These are phyloP conservation scores for Anabacerthia variegaticeps DNA, from an alignment of 2,797 vertebrate species.

Conservation along the genomic window DNA sequence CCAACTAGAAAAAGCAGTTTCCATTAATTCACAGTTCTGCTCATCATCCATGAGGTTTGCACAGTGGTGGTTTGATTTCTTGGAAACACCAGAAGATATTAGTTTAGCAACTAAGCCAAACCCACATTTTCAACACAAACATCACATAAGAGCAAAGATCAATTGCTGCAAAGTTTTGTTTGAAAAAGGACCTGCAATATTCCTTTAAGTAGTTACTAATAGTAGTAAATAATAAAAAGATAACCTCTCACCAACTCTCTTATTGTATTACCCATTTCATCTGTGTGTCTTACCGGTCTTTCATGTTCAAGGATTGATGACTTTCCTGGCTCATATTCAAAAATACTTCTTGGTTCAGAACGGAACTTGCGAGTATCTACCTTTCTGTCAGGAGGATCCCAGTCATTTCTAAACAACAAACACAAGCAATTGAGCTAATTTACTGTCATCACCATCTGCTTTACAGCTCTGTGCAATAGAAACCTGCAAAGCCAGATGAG, in stretches of 20 bases:
- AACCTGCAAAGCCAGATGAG: background rate
- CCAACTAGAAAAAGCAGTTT: background rate
- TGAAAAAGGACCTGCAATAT: background rate
- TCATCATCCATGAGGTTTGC: background rate
- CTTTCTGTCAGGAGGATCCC: constrained; percentile 96
- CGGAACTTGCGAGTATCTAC: constrained; percentile 96
- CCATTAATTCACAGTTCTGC: background rate
- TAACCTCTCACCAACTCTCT: background rate
- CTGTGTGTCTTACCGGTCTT: constrained; percentile 87
- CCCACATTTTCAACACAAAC: background rate
- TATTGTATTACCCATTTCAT: background rate
- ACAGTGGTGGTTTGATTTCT: background rate
- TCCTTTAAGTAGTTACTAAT: background rate
- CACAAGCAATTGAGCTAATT: background rate
- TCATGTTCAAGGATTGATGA: constrained; percentile 97
- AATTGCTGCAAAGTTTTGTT: background rate
- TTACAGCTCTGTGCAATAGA: background rate
- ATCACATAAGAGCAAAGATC: background rate
- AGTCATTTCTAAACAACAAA: constrained; percentile 85
- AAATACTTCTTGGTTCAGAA: constrained; percentile 97
- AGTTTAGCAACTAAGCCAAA: background rate
- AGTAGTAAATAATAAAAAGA: background rate
- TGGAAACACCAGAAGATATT: background rate
- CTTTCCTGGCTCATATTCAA: constrained; percentile 98
- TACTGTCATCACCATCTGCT: background rate